Conservation (phyloP, 2,888 invertebrate species). For the Lobophora halterata region DNA sequence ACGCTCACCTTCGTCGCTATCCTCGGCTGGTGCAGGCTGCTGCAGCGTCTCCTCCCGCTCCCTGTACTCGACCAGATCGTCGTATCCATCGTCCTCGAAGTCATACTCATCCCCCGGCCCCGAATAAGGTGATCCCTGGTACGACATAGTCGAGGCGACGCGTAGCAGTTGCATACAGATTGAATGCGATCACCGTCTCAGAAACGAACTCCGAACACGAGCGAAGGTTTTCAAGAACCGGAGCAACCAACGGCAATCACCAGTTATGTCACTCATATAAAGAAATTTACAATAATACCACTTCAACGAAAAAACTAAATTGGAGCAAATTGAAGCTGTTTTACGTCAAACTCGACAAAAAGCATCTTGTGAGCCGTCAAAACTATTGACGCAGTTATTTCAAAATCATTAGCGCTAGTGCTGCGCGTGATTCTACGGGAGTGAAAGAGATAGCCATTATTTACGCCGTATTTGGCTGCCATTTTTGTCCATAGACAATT, state of each 20-base stretch:
- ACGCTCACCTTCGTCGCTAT: constrained; percentile 79
- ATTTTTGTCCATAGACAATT: constrained; percentile 45
- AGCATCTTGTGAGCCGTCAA: constrained; percentile 54
- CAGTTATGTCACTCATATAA: constrained; percentile 68
- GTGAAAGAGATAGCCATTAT: constrained; percentile 44
- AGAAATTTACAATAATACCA: constrained; percentile 53
- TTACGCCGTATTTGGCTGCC: constrained; percentile 22
- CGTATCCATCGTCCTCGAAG: constrained; percentile 86
- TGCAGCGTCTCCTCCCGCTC: constrained; percentile 81
- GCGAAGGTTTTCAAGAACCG: constrained; percentile 40
- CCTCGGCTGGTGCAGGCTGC: constrained; percentile 81
- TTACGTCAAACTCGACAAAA: constrained; percentile 71
- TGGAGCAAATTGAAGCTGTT: constrained; percentile 67
- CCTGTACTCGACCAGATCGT: constrained; percentile 84
- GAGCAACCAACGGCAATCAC: constrained; percentile 50
- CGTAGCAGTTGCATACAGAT: constrained; percentile 80
- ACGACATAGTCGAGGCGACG: constrained; percentile 82
- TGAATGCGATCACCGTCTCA: constrained; percentile 65
- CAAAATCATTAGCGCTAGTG: constrained; percentile 33
- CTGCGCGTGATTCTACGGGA: constrained; percentile 6
- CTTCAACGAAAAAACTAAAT: constrained; percentile 58
- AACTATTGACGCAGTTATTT: constrained; percentile 11
- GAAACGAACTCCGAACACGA: constrained; percentile 58
- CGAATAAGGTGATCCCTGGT: constrained; percentile 85
- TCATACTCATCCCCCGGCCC: constrained; percentile 86